Base-by-base conservation (phyloP, 2,797 vertebrate genomes). In the Dendrocincla tyrannina region DNA sequence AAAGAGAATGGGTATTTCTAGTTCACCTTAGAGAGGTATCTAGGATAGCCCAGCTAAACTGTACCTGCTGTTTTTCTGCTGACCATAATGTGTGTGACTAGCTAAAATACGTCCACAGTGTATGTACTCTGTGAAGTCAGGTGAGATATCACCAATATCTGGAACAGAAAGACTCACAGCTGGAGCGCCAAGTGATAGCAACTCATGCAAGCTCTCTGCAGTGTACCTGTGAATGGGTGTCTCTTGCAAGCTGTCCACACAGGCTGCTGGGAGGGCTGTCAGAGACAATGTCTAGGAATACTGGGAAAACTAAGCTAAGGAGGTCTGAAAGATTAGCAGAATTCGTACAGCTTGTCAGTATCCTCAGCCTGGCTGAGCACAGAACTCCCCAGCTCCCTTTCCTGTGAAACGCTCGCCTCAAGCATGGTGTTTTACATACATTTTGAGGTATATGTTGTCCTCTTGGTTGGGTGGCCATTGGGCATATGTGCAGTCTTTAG, bases 281-380 rank as follows among this genome's bases (percentile, higher is more conserved):
- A 1, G 10, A 42, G 27, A 74, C 5, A 72, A 11, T 18, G 27
- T 0, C 37, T 5, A 10, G 6, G 20, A 52, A 41, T 1, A 1
- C 1, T 4, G 20, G 17, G 50, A 52, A 82, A 93, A 50, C 17
- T n/a, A 53, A 79, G 5, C 4, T 16, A 39, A 56, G 8, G 70
- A 85, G 4, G 6, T 64, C 33, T 6, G 7, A 88, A 78, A 49
- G 44, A 23, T 24, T 12, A 46, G 11, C 60, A 22, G 7, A 27
- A 52, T 53, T 68, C 5, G 22, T 81, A 72, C 35, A 53, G 9
- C 22, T 90, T 79, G 37, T 62, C 44, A 30, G 56, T 73, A 6
- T 44, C 46, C 33, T 74, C 41, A 20, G 44, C 8, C 53, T 84
- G 50, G 18, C 32, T 76, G 74, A 69, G 53, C 1, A 22, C 32